A percentile compares a stretch with the other conserved stretches of the same genome.
Evolutionary conservation across 2,113 vertebrate species (phyloP).

Genomic region (Sclerurus mexicanus): DNA sequence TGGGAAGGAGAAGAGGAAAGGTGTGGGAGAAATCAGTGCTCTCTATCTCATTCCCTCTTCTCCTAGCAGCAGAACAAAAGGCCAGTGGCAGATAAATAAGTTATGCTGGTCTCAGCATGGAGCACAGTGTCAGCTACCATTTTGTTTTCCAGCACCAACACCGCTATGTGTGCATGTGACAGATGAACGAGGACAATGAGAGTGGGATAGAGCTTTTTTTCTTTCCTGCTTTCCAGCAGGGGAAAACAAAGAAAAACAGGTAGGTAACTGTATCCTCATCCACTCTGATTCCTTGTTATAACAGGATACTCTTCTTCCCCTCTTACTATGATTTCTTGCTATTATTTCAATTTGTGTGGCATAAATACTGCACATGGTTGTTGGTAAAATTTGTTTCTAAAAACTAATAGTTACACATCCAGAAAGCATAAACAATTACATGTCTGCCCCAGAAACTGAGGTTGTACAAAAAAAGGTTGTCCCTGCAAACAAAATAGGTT

Average conservation of each 20-base stretch:
- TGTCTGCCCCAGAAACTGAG: background rate
- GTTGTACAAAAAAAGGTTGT: background rate
- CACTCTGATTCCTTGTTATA: background rate
- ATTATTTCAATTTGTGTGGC: background rate
- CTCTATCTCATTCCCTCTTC: background rate
- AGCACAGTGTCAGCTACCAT: accelerated
- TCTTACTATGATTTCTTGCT: background rate
- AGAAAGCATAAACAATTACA: background rate
- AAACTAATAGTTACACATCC: background rate
- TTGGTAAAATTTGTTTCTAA: background rate
- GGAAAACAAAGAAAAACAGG: background rate
- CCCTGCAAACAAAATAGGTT: background rate
- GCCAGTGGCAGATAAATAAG: background rate
- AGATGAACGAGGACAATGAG: background rate
- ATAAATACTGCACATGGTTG: background rate
- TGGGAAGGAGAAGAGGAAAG: background rate
- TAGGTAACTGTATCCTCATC: background rate
- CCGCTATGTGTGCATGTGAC: background rate
- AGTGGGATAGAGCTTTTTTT: background rate
- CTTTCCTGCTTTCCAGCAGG: background rate
- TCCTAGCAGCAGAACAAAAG: background rate
- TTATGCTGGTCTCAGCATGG: background rate
- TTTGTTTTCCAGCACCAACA: background rate
- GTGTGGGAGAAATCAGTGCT: background rate
- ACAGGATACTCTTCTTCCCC: background rate